A percentile compares a stretch with the other conserved stretches of the same genome.
These are phyloP conservation scores for Etheostoma perlongum DNA, from an alignment of 2,797 vertebrate species.

Conservation along the genomic window DNA sequence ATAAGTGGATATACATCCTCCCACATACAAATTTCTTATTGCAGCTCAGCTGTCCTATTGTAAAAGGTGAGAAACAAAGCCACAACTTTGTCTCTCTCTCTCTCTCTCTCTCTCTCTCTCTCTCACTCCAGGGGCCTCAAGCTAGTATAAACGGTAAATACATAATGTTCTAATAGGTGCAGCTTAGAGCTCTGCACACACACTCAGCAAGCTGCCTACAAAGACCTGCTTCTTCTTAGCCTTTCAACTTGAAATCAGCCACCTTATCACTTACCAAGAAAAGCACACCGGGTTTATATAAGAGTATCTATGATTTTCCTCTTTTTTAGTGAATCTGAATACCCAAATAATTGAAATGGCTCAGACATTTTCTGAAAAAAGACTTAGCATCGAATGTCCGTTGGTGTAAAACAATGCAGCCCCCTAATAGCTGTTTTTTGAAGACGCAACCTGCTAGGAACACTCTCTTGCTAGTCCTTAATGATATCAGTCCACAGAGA, in stretches of 20 bases:
- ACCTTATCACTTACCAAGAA: constrained; percentile 69
- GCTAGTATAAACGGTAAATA: constrained; percentile 83
- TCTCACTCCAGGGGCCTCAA: constrained; percentile 73
- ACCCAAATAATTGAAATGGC: constrained; percentile 33
- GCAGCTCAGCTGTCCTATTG: constrained; percentile 77
- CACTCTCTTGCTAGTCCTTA: constrained; percentile 56
- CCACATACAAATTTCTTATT: constrained; percentile 64
- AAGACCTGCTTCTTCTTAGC: constrained; percentile 74
- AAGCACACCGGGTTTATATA: constrained; percentile 60
- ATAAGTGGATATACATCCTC: constrained; percentile 63
- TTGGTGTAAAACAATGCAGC: constrained; percentile 38
- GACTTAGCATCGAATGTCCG: constrained; percentile 12
- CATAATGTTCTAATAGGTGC: constrained; percentile 79
- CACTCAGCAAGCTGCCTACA: constrained; percentile 76
- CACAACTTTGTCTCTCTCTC: constrained; percentile 67
- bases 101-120: constrained; percentile 26
- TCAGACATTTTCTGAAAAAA: constrained; percentile 22
- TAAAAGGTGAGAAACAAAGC: constrained; percentile 78
- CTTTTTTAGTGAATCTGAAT: constrained; percentile 19
- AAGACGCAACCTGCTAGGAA: constrained; percentile 56
- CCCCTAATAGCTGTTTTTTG: constrained; percentile 57
- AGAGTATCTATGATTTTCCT: neutral
- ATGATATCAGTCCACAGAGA: constrained; percentile 62
- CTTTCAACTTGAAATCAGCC: constrained; percentile 79
- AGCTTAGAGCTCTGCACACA: constrained; percentile 75